phyloP scores from a whole-genome alignment of 1,140 invertebrate species.

The Gonioctena quinquepunctata region DNA sequence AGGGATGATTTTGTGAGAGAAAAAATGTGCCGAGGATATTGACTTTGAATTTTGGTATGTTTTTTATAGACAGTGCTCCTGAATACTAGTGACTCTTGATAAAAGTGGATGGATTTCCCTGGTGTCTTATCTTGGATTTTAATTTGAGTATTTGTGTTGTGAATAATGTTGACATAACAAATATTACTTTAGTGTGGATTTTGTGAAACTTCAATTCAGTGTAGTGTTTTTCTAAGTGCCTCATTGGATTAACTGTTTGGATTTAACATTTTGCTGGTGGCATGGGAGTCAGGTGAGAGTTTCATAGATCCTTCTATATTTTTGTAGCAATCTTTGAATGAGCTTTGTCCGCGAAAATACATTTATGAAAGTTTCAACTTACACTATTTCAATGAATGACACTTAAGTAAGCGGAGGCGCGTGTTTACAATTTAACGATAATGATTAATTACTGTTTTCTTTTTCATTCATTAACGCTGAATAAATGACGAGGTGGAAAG shows the following conservation, averaged over 20 bases:
- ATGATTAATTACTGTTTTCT: no score
- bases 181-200: background rate
- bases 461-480: no score
- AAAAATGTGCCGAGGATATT: background rate
- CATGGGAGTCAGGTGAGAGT: background rate
- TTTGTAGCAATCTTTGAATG: no score
- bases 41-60: background rate
- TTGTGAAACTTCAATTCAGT: background rate
- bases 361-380: no score
- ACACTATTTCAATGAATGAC: no score
- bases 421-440: no score
- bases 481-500: no score
- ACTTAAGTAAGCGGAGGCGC: no score
- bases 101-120: background rate
- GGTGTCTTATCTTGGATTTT: background rate
- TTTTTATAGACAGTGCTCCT: background rate
- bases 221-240: background rate
- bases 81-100: no score
- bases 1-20: background rate
- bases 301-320: no score
- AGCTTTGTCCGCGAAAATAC: no score
- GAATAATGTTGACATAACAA: background rate
- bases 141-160: background rate
- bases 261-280: background rate
- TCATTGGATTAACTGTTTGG: background rate